These are phyloP conservation scores for Yponomeuta plumbellus DNA, from an alignment of 2,888 invertebrate species.

Conservation along the genomic window DNA sequence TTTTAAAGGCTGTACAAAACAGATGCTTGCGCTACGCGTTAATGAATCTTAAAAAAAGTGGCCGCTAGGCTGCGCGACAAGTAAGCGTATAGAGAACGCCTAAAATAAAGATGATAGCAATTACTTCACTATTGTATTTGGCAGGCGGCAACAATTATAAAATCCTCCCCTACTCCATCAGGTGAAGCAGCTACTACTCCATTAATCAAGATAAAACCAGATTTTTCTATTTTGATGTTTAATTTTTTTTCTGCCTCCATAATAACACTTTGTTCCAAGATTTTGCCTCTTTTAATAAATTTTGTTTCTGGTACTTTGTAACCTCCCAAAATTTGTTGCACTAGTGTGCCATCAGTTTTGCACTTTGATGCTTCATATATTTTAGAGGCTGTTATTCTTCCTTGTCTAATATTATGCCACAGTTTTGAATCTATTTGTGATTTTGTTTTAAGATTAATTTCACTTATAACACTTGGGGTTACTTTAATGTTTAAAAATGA, in stretches of 20 bases:
- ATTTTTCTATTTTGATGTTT: not conserved
- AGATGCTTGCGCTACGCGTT: too few relatives aligned
- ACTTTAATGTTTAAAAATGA: not conserved
- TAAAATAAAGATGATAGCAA: too few relatives aligned
- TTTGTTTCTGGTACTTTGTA: constrained; percentile 17
- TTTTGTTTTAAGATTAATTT: too few relatives aligned
- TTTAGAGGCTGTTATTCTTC: constrained; percentile 17
- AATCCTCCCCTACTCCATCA: constrained; percentile 4
- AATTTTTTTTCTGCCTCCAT: too few relatives aligned
- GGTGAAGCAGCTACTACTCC: constrained; percentile 7
- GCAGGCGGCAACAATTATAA: too few relatives aligned
- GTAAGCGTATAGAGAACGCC: too few relatives aligned
- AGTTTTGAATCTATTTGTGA: constrained; percentile 1
- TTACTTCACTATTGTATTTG: too few relatives aligned
- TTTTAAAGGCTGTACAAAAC: too few relatives aligned
- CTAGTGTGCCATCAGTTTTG: constrained; percentile 11
- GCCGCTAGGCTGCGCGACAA: too few relatives aligned
- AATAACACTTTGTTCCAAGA: constrained; percentile 1
- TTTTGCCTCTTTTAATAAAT: constrained; percentile 14
- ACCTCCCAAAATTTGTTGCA: constrained; percentile 15
- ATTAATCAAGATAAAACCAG: constrained; percentile 11
- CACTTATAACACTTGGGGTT: not conserved
- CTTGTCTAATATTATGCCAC: constrained; percentile 15
- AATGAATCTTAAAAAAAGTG: too few relatives aligned
- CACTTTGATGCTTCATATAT: constrained; percentile 14